Base-by-base conservation (phyloP, 2,797 vertebrate species). In the Malacoctenus gilli region DNA sequence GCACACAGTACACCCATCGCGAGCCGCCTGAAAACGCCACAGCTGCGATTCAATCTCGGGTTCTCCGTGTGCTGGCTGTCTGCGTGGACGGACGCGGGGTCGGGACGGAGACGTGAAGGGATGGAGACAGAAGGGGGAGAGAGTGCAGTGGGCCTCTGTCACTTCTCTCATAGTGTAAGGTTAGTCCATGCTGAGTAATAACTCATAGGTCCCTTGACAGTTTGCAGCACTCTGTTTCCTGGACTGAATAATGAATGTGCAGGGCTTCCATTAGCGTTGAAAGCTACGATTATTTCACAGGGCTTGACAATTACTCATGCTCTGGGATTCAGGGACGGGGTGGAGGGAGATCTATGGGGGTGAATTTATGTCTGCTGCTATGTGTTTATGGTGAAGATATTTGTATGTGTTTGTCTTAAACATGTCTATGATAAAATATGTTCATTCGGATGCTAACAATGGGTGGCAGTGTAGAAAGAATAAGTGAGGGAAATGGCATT, bases 211-310 rank as follows among this genome's bases (percentile, higher is more conserved):
- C 83, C 83, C 86, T 43, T 62, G 79, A 79, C 72, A 64, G 78
- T 78, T 57, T 85, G 75, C 74, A 69, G 76, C 87, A 87, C 85
- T 87, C 83, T 85, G 80, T 82, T 85, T 89, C 79, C 81, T 79
- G 79, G 75, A 73, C 86, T 90, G 87, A 91, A 90, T 91, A 91
- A 92, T 90, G 85, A 89, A 92, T 90, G 86, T 74, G 81, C 77
- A 53, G 79, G 70, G 71, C 83, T 82, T 87, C 89, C 89, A 89
- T 92, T 91, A 91, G 86, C 31, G 79, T 77, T 89, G 88, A 91
- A 86, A 90, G 89, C 87, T 72, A 41, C 72, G 68, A 86, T 91
- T 80, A 86, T 87, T 88, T 91, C 77, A 80, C 79, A 68, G 78
- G 72, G 71, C 39, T 75, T 72, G 79, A 89, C 82, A 80, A 86